Percentiles rank a stretch among this genome's conserved stretches.
Evolutionary conservation across 1,140 invertebrate species (phyloP).

Genomic region (Anastrepha obliqua): DNA sequence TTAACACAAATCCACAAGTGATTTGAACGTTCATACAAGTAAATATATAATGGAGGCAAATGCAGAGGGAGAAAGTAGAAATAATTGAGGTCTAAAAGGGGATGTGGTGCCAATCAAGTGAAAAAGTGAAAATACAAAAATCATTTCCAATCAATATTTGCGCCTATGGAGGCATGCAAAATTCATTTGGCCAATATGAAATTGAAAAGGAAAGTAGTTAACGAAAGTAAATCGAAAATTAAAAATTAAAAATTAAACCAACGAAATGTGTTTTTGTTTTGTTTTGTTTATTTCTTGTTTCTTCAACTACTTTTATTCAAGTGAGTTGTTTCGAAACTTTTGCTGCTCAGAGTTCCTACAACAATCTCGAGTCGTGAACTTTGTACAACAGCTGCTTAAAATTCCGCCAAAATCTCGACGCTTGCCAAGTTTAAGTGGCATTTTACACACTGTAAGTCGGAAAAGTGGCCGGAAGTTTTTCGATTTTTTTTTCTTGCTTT

Average conservation of each 20-base stretch:
- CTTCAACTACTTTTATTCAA: not conserved
- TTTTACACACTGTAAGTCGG: not conserved
- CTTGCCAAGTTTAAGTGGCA: constrained; percentile 14
- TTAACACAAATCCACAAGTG: constrained; percentile 54
- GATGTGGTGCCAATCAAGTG: not conserved
- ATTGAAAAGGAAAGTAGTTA: not conserved
- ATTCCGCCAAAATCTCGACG: not conserved
- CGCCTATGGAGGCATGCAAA: not conserved
- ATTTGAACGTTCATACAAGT: not conserved
- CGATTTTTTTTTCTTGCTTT: too few species aligned
- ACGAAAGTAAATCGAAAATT: constrained; percentile 28
- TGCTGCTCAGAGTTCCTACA: not conserved
- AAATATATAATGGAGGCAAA: not conserved
- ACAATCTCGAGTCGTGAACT: not conserved
- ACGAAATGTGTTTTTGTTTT: not conserved
- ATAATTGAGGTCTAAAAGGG: not conserved
- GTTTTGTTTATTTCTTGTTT: not conserved
- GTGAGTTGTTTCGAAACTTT: not conserved
- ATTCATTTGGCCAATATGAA: not conserved
- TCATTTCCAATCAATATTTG: not conserved
- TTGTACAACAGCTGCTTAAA: not conserved
- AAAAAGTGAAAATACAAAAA: not conserved
- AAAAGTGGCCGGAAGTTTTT: too few species aligned
- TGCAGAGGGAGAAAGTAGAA: not conserved
- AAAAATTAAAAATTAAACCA: not conserved